A percentile compares a stretch with the other conserved stretches of the same genome.
Evolutionary conservation across 2,113 vertebrate species (phyloP).

Genomic region (Sciurus niger): DNA sequence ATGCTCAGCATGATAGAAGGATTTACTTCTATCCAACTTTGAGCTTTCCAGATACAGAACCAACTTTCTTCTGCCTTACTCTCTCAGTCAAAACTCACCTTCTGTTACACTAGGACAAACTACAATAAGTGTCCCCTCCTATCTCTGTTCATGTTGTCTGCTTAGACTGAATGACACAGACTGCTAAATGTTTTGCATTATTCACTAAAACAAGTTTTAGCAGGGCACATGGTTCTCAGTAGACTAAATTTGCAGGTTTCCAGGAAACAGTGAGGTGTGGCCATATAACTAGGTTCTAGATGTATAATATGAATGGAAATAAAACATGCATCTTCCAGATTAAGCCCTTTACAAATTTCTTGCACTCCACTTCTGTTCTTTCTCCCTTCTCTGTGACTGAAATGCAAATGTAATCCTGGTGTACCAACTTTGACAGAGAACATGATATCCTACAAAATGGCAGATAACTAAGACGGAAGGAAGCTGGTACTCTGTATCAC

Average conservation of each 20-base stretch:
- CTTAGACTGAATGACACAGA: not conserved
- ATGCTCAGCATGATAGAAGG: not conserved
- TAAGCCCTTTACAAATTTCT: not conserved
- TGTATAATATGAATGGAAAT: not conserved
- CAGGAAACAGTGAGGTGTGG: not conserved
- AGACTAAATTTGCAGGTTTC: not conserved
- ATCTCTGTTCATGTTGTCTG: not conserved
- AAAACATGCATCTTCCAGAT: not conserved
- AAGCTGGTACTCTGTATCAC: not conserved
- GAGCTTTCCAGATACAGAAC: slow-evolving; percentile 23
- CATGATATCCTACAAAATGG: not conserved
- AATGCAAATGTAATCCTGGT: not conserved
- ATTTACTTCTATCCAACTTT: slow-evolving; percentile 4
- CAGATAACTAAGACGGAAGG: not conserved
- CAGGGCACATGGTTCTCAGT: not conserved
- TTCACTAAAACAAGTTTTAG: not conserved
- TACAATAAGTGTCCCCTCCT: not conserved
- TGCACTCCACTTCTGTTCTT: not conserved
- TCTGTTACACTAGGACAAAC: not conserved
- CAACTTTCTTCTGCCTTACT: not conserved
- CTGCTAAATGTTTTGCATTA: not conserved
- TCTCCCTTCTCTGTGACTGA: not conserved
- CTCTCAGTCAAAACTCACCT: not conserved
- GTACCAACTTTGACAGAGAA: not conserved
- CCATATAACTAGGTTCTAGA: not conserved